Evolutionary conservation across 2,888 invertebrate species (phyloP).

Genomic region (Unio delphinus): DNA sequence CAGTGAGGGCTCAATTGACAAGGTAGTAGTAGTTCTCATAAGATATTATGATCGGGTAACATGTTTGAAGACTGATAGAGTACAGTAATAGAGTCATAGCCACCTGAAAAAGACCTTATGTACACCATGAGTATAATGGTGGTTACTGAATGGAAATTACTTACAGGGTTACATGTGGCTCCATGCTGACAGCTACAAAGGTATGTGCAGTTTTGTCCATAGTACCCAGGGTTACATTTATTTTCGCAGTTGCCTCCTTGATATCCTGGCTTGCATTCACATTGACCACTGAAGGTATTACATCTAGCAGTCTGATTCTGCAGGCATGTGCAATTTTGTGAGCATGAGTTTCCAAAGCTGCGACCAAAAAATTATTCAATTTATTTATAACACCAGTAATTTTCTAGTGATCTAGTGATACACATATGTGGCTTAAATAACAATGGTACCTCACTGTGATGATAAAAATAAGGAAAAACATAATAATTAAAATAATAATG

Average conservation of each 20-base stretch:
- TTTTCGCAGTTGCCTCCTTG: conserved; percentile 36
- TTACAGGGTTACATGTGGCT: conserved; percentile 42
- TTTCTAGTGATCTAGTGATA: too few relatives aligned
- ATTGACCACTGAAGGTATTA: conserved; percentile 27
- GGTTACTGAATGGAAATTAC: conserved; percentile 1
- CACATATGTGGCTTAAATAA: too few relatives aligned
- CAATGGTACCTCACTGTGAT: too few relatives aligned
- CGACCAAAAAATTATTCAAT: background rate
- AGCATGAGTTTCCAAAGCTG: conserved; percentile 37
- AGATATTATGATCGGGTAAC: background rate
- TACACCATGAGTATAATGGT: background rate
- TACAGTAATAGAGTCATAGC: background rate
- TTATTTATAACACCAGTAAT: background rate
- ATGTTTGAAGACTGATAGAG: background rate
- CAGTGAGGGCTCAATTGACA: too few relatives aligned
- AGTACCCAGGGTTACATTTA: conserved; percentile 40
- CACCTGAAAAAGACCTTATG: background rate
- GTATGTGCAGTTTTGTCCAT: conserved; percentile 31
- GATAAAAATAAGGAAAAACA: too few relatives aligned
- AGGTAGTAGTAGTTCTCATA: too few relatives aligned
- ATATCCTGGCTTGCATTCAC: conserved; percentile 44
- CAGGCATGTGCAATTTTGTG: conserved; percentile 27
- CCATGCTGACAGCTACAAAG: conserved; percentile 40
- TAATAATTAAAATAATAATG: too few relatives aligned
- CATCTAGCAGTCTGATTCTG: conserved; percentile 32